Base-by-base conservation (phyloP, 2,797 vertebrate genomes). In the Poeciliopsis turneri region DNA sequence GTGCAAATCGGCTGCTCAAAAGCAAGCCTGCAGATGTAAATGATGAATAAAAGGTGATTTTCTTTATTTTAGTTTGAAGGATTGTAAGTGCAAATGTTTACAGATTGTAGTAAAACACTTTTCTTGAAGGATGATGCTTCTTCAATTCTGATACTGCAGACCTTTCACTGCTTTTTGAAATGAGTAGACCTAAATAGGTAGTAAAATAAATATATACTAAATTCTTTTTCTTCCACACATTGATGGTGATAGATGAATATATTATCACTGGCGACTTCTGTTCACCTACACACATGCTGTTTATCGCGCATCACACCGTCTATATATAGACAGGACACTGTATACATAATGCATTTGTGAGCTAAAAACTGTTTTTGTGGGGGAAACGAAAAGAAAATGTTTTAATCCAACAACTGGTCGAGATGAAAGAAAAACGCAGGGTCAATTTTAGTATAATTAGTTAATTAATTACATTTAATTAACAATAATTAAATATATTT, bases 161-260 rank as follows among this genome's bases (percentile, higher is more conserved):
- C 16, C 25, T 10, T 76, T 28, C 20, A 5, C 8, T 64, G 78
- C 55, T 28, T 83, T 18, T 69, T 30, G 28, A 61, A 64, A 79
- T 77, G 47, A 69, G 25, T 28, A 75, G 49, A 55, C 43, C 33
- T 45, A 55, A 74, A 83, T 0, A 70, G 30, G 74, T 78, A 87
- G 79, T 71, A 81, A 90, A 87, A 79, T 84, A 72, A 92, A 90
- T 79, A 79, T 81, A 89, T 87, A 89, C 90, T 92, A 93, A 95
- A 92, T 93, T 87, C 82, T 84, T 86, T 92, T 78, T 94, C 93
- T 93, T 90, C 95, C 92, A 94, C 94, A 92, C 91, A 76, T 76
- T 88, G 92, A 92, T 33, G 75, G 86, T 80, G 84, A 90, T 81
- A 75, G 91, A 93, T 93, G 92, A 94, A 93, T 92, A 90, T 86